phyloP scores from a whole-genome alignment of 2,113 vertebrate genomes.

The Myotis yumanensis region DNA sequence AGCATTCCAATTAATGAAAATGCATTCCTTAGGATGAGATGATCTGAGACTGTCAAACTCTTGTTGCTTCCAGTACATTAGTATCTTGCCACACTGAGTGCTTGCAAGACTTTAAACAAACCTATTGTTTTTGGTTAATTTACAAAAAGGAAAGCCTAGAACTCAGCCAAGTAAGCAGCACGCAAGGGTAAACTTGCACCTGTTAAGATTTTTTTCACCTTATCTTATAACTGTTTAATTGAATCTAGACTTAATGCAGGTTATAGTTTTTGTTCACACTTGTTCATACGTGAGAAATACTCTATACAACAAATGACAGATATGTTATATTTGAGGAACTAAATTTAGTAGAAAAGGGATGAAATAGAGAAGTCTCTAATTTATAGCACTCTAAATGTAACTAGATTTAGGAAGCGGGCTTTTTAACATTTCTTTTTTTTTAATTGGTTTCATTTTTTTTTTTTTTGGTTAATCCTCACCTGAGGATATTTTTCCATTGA shows the following conservation, averaged over 20 bases:
- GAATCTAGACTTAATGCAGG: neutral
- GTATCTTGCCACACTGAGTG: neutral
- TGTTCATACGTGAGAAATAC: neutral
- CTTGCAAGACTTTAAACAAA: neutral
- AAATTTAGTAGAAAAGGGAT: neutral
- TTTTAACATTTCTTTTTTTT: neutral
- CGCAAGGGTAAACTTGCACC: neutral
- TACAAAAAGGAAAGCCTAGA: neutral
- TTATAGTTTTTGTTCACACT: neutral
- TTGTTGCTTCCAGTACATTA: neutral
- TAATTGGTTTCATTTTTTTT: too few relatives aligned
- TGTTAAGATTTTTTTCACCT: neutral
- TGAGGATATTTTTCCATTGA: too few relatives aligned
- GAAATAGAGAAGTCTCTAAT: neutral
- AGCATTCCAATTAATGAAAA: neutral
- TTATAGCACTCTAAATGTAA: neutral
- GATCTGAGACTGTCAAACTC: neutral
- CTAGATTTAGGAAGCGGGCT: neutral
- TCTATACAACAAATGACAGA: neutral
- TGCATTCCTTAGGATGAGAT: neutral
- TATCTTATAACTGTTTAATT: neutral
- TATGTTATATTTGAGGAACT: neutral
- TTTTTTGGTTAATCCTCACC: too few relatives aligned
- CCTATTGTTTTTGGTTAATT: neutral
- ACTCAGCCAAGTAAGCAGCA: neutral